These are phyloP conservation scores for Hippotragus niger DNA, from an alignment of 2,113 vertebrate species.

Conservation along the genomic window DNA sequence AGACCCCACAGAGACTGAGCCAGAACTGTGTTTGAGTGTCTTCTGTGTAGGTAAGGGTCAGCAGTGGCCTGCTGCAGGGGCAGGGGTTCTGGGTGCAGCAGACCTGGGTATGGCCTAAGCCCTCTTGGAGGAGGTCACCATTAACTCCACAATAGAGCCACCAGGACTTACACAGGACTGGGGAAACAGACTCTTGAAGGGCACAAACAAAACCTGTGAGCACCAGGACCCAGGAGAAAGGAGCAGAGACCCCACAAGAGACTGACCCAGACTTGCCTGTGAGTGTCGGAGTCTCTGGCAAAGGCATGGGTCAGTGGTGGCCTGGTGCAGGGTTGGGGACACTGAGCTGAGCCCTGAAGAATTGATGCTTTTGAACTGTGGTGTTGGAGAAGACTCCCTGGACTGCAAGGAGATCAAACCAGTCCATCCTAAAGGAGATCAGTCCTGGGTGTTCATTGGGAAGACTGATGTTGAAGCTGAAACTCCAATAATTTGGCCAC, in stretches of 20 bases:
- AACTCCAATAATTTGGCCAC: not conserved
- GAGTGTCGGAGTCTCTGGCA: not conserved
- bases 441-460: not conserved
- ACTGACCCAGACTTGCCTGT: not conserved
- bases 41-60: not conserved
- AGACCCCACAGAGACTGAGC: not conserved
- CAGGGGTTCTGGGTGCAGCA: not conserved
- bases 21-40: not conserved
- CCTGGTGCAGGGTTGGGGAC: not conserved
- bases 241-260: not conserved
- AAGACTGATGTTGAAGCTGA: not conserved
- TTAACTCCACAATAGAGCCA: not conserved
- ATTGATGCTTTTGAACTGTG: not conserved
- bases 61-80: not conserved
- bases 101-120: not conserved
- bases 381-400: not conserved
- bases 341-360: not conserved
- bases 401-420: not conserved
- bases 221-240: not conserved
- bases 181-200: not conserved
- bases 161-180: not conserved
- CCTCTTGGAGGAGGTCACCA: not conserved
- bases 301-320: not conserved
- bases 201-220: not conserved
- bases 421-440: not conserved